phyloP scores from a whole-genome alignment of 2,113 vertebrate genomes.

The Bos indicus region DNA sequence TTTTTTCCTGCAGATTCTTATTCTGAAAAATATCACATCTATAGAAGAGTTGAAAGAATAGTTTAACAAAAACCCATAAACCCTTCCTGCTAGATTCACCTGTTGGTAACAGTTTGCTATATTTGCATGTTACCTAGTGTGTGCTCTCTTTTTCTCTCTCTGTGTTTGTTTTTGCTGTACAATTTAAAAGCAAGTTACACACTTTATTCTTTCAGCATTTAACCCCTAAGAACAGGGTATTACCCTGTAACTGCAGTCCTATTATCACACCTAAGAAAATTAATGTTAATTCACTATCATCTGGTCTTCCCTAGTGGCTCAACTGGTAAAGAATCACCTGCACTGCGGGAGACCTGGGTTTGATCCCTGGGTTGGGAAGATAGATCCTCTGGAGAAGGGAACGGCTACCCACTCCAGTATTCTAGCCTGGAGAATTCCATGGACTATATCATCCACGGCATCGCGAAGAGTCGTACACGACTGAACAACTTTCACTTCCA shows the following conservation, averaged over 20 bases:
- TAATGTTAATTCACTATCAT: not conserved
- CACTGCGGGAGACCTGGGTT: not conserved
- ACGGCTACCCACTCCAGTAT: not conserved
- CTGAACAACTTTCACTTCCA: not conserved
- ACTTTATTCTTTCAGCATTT: not conserved
- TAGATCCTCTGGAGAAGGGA: not conserved
- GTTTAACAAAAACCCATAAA: not conserved
- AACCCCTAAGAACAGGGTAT: not conserved
- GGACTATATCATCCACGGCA: not conserved
- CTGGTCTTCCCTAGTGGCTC: not conserved
- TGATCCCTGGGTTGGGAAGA: not conserved
- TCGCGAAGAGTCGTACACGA: rapidly evolving
- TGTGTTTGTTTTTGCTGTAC: not conserved
- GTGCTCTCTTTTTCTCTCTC: not conserved
- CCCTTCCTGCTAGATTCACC: not conserved
- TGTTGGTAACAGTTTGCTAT: not conserved
- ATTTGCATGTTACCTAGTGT: not conserved
- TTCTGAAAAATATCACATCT: not conserved
- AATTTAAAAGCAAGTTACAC: not conserved
- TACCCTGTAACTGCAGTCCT: not conserved
- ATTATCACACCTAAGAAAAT: not conserved
- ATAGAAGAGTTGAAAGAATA: not conserved
- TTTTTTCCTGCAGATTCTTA: not conserved
- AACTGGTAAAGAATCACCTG: not conserved
- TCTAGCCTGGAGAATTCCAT: not conserved